Conservation (phyloP, 1,140 invertebrate genomes). For the Drosophila sucinea region DNA sequence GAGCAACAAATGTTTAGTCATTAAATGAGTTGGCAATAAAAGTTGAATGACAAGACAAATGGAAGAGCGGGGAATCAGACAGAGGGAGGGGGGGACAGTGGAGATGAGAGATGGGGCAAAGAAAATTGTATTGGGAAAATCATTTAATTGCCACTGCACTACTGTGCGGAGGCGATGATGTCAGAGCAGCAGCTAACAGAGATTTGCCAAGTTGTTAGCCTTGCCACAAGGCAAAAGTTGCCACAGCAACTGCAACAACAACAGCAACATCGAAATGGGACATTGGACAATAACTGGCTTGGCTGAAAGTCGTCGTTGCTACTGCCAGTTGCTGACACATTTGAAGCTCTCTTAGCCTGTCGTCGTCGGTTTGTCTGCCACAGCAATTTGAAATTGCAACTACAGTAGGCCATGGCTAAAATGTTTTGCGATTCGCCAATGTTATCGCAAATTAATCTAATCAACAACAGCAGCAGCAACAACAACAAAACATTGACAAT, state of each 20-base stretch:
- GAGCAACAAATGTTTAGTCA: constrained; percentile 54
- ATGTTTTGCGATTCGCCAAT: neutral
- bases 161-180: constrained; percentile 37
- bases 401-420: constrained; percentile 13
- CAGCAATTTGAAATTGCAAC: constrained; percentile 21
- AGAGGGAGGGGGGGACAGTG: neutral
- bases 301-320: constrained; percentile 26
- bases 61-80: neutral
- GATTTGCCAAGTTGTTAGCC: constrained; percentile 51
- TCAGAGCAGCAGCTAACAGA: constrained; percentile 27
- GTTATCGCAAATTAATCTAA: constrained; percentile 7
- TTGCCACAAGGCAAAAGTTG: constrained; percentile 39
- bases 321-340: constrained; percentile 25
- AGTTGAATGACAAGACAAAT: constrained; percentile 1
- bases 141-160: constrained; percentile 64
- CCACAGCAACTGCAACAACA: constrained; percentile 22
- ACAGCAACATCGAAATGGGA: constrained; percentile 47
- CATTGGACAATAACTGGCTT: constrained; percentile 40
- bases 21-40: constrained; percentile 59
- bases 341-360: neutral
- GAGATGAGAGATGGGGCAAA: neutral
- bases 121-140: constrained; percentile 52
- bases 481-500: neutral
- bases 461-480: neutral
- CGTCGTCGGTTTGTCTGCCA: constrained; percentile 53